These are phyloP conservation scores for Circaetus gallicus DNA, from an alignment of 2,113 vertebrate genomes.

Conservation along the genomic window DNA sequence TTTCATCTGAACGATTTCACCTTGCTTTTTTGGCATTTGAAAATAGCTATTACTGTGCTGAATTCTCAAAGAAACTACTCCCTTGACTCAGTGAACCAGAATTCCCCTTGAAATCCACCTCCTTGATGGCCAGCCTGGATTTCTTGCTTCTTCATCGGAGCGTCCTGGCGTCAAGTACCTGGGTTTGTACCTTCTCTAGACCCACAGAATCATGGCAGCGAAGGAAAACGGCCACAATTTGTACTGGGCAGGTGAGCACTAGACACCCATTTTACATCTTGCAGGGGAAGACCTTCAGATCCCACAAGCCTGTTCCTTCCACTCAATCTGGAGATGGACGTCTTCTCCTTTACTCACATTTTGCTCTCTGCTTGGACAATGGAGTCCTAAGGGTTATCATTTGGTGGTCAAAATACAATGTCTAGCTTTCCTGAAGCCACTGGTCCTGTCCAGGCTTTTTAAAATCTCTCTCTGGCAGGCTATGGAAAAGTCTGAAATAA, in stretches of 20 bases:
- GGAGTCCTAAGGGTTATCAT: not conserved
- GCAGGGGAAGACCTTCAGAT: not conserved
- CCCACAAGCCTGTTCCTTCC: rapidly evolving
- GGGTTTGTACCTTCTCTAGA: not conserved
- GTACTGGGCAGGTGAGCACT: not conserved
- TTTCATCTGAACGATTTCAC: not conserved
- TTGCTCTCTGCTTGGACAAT: not conserved
- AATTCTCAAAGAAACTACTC: not conserved
- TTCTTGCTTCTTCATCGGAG: not conserved
- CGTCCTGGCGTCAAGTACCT: not conserved
- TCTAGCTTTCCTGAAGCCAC: not conserved
- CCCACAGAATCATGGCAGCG: rapidly evolving
- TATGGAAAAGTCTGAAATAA: not conserved
- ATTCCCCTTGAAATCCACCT: not conserved
- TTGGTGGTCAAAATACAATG: rapidly evolving
- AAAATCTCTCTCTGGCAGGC: not conserved
- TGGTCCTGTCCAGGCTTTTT: not conserved
- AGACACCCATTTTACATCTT: not conserved
- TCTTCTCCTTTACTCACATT: not conserved
- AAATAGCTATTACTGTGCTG: not conserved
- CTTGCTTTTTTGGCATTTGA: not conserved
- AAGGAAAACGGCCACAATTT: not conserved
- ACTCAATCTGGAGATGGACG: rapidly evolving
- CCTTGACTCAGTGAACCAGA: not conserved
- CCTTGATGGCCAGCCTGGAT: not conserved